Base-by-base conservation (phyloP, 2,113 vertebrate species). In the Myrmophylax atrothorax region DNA sequence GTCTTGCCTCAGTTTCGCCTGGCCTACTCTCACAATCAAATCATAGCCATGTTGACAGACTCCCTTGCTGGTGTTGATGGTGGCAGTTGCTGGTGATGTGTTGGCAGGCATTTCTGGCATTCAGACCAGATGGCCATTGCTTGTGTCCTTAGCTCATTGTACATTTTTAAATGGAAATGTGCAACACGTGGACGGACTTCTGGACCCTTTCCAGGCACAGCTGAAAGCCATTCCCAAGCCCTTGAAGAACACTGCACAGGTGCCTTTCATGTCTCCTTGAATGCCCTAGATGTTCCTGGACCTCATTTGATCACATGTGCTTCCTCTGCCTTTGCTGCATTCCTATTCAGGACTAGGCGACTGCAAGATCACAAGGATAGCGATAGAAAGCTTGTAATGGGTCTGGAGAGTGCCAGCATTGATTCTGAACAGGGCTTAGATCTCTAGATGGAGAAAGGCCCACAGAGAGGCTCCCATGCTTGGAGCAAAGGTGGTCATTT, bases 1-100 rank as follows among this genome's bases (percentile, higher is more conserved):
- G 28, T 42, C 38, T 62, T 91, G 53, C 80, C 90, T 93, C 81
- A 76, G 88, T 93, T 91, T 93, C 62, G 67, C 52, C n/a, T 14
- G 5, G 35, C 18, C n/a, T 87, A 35, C 50, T 37, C 12, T 74
- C 20, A 26, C 53, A 64, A 38, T 31, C 64, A 75, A 93, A 70
- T 55, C 7, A 14, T 26, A 73, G 18, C 64, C 26, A 44, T 38
- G 44, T 24, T 64, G 84, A 68, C 38, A 59, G 50, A 23, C 38
- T 93, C 33, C 18, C 18, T 49, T 28, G 14, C 35, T 40, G 52
- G 19, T 38, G 47, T 13, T 50, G 40, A 15, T 80, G 74, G 91
- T 44, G 14, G 52, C 37, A 58, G 42, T 53, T 77, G 35, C 37
- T 33, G 35, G 25, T 66, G 50, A 25, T 70, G 46, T 80, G 73